Conservation (phyloP, 2,113 vertebrate species). For the Equus quagga region DNA sequence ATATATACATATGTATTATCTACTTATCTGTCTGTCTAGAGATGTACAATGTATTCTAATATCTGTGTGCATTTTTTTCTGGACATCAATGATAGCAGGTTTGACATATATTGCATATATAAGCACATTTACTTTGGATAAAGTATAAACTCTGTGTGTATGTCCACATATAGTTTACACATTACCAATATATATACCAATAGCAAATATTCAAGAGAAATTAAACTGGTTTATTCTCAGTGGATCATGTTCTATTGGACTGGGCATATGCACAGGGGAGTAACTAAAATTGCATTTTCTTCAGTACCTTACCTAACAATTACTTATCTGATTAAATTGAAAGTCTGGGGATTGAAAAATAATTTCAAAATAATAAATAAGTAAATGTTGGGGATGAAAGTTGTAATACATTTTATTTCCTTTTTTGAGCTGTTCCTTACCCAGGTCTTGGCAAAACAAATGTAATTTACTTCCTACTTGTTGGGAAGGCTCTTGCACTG, state of each 20-base stretch:
- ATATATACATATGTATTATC: background rate
- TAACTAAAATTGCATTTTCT: background rate
- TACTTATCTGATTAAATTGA: background rate
- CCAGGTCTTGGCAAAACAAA: background rate
- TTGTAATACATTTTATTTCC: background rate
- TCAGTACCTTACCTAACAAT: background rate
- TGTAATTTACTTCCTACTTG: background rate
- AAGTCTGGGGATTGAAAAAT: background rate
- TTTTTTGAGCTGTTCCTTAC: background rate
- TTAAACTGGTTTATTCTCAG: background rate
- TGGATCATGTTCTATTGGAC: background rate
- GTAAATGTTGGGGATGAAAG: background rate
- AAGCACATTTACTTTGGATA: background rate
- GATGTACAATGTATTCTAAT: background rate
- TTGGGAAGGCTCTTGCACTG: background rate
- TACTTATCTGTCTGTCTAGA: background rate
- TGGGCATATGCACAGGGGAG: background rate
- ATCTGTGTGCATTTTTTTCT: background rate
- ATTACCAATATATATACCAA: background rate
- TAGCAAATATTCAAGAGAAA: background rate
- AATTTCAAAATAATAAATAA: slow-evolving; percentile 38
- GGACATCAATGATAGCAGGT: background rate
- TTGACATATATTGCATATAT: background rate
- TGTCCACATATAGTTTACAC: background rate
- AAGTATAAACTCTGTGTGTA: background rate